Evolutionary conservation across 2,113 vertebrate species (phyloP), one percentile per base, ranked within the genome.

Genomic region (Speoplatyrhinus poulsoni): DNA sequence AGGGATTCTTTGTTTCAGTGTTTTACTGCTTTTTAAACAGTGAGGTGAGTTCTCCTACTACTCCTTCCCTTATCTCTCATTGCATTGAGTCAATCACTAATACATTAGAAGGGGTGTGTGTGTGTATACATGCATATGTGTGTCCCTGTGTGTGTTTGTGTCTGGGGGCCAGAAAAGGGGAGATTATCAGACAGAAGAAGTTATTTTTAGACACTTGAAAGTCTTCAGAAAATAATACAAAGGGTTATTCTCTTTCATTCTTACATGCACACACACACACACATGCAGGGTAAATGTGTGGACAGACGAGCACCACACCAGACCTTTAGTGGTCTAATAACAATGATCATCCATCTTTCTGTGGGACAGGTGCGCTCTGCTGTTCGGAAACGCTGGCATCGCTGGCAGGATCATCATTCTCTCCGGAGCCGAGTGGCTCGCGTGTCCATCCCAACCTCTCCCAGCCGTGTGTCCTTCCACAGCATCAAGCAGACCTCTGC

Each of bases 391-490:
- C 92, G 95, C 0, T 98, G 96, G 93, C 96, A 96, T 81, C 94
- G 95, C 0, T 98, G 96, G 96, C 96, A 98, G 90, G 96, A 98
- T 93, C 96, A 96, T 61, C 96, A 98, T 72, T 96, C 96, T 1
- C 94, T 98, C 87, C 94, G 96, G 0, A 93, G 93, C 65, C 84
- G 95, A 0, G 93, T 97, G 83, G 95, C 95, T n/a, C 92, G 95
- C 79, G 96, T 99, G 96, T 99, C 98, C 87, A 98, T 99, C 81
- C 98, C 96, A 73, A 99, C 96, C 0, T 99, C 98, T 1, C 96
- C 98, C 0, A 97, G 96, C 4, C 93, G 95, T 0, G 92, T 99
- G 91, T 98, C 96, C 89, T 98, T 99, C 70, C 97, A 99, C 91
- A 98, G 97, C 92, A 97, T 98, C 94, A 98, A 98, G 87, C 96